A percentile compares a stretch with the other conserved stretches of the same genome.
Evolutionary conservation across 1,140 invertebrate genomes (phyloP).

Genomic region (Idris sp.): DNA sequence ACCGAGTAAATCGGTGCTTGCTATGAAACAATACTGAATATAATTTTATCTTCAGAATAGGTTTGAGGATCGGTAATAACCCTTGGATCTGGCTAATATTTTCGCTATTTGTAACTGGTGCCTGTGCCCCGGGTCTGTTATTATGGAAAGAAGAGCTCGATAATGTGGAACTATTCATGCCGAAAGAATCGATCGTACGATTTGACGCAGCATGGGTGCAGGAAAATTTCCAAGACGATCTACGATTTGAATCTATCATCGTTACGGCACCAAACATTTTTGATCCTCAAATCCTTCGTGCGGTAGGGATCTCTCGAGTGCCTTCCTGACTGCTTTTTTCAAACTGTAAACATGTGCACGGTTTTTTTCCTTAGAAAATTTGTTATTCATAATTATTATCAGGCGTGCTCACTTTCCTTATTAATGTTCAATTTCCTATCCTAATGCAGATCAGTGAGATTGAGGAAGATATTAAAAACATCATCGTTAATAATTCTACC

Average conservation of each 20-base stretch:
- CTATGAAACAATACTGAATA: constrained; percentile 14
- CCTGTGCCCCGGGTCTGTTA: constrained; percentile 66
- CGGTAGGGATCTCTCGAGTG: constrained; percentile 66
- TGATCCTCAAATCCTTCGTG: constrained; percentile 71
- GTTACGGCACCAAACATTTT: constrained; percentile 76
- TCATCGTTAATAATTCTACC: constrained; percentile 69
- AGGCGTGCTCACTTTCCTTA: constrained; percentile 4
- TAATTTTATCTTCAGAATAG: constrained; percentile 66
- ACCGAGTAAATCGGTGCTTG: not conserved
- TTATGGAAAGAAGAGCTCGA: constrained; percentile 71
- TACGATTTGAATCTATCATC: constrained; percentile 75
- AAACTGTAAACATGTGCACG: constrained; percentile 26
- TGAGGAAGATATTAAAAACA: constrained; percentile 70
- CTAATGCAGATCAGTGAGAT: constrained; percentile 72
- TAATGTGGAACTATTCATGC: constrained; percentile 67
- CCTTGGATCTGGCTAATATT: constrained; percentile 71
- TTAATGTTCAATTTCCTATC: constrained; percentile 14
- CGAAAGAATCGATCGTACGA: constrained; percentile 67
- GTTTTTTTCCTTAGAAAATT: constrained; percentile 32
- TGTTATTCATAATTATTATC: constrained; percentile 3
- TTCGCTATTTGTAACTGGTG: constrained; percentile 66
- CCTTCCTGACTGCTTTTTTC: constrained; percentile 34
- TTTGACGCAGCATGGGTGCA: constrained; percentile 72
- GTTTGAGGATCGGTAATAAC: constrained; percentile 69
- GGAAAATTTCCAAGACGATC: constrained; percentile 73